These are phyloP conservation scores for Aleiodes alternator DNA, from an alignment of 2,888 invertebrate species.

Conservation along the genomic window DNA sequence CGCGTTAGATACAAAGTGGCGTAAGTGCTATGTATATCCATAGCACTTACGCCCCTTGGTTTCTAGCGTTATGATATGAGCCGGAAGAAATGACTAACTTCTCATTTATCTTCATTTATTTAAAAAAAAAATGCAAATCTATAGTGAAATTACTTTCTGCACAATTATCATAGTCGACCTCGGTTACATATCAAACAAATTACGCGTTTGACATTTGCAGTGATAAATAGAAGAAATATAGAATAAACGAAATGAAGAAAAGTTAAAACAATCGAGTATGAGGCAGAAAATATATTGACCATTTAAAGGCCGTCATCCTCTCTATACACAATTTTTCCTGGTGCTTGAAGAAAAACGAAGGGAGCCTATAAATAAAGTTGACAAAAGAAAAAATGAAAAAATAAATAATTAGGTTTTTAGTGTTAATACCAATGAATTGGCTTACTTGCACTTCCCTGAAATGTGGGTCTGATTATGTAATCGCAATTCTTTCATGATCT, in stretches of 20 bases:
- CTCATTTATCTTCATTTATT: slow-evolving; percentile 29
- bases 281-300: slow-evolving; percentile 18
- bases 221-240: slow-evolving; percentile 27
- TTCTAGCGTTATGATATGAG: background rate
- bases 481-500: slow-evolving; percentile 27
- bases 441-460: slow-evolving; percentile 28
- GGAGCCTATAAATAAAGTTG: too few species aligned
- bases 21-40: too few species aligned
- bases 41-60: too few species aligned
- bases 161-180: slow-evolving; percentile 53
- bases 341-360: slow-evolving; percentile 9
- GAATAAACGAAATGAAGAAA: slow-evolving; percentile 1
- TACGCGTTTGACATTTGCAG: slow-evolving; percentile 34
- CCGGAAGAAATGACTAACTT: background rate
- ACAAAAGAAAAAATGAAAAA: background rate
- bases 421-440: slow-evolving; percentile 41
- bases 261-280: background rate
- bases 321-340: background rate
- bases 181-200: slow-evolving; percentile 55
- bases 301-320: slow-evolving; percentile 2
- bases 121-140: background rate
- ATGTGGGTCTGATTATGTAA: background rate
- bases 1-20: too few species aligned
- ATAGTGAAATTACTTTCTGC: slow-evolving; percentile 34
- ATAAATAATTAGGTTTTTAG: slow-evolving; percentile 28